Evolutionary conservation across 2,888 invertebrate genomes (phyloP), one percentile per base, ranked within the genome.

Genomic region (Oxycera nigricornis): DNA sequence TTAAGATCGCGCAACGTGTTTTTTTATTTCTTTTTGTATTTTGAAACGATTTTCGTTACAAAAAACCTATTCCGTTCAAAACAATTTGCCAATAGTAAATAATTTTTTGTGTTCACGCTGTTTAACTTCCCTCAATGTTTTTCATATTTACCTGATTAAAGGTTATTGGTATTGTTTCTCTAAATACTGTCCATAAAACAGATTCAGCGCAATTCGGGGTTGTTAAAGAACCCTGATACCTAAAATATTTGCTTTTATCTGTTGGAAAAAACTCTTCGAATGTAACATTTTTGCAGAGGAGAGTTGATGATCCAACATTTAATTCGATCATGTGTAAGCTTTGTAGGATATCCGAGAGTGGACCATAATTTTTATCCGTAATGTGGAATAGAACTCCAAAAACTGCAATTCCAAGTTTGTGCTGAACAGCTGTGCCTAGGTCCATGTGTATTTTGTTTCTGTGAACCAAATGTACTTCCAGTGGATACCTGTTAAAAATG

Each of bases 171-270:
- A 88, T 83, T 24, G 87, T 87, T 30, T 88, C 85, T 0, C 86
- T 86, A 73, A 90, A 85, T 1, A 94, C 88, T 28, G 92, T 91
- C 92, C 93, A 93, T 2, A 88, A 88, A n/a, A 93, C 92, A 0
- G 88, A 88, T 82, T 94, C 93, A 70, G 89, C 88, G 81, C 93
- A 94, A 2, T 81, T 86, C 9, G 93, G 93, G 0, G 93, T 92
- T 1, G 93, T 93, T 77, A 94, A 85, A 0, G 93, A 93, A 0
- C 93, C 93, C 1, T 88, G 84, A 80, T 93, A 93, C 28, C 90
- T 87, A 75, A 84, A 81, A 82, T 88, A 92, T 80, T 89, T 91
- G 74, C 84, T 76, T 65, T 57, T 76, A n/a, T 77, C 72, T 7
- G 2, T 26, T 14, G 67, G 65, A 6, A 72, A 41, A 28, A 73